These are phyloP conservation scores for Archivesica marissinica DNA, from an alignment of 1,140 invertebrate genomes.

Conservation along the genomic window DNA sequence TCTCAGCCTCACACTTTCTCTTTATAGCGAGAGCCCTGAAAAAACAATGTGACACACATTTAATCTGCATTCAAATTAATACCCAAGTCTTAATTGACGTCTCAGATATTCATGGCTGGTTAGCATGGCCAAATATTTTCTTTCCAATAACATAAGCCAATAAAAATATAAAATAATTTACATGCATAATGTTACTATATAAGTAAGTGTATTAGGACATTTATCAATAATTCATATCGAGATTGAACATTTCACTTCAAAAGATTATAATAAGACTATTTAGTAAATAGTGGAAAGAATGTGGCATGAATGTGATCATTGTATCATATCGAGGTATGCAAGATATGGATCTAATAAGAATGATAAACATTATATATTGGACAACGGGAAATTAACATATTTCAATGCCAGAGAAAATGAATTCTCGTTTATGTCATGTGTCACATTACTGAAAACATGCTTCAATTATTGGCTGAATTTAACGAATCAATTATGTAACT, in stretches of 20 bases:
- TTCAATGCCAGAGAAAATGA: too few species aligned
- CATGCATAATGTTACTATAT: constrained; percentile 8
- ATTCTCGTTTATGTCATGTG: too few species aligned
- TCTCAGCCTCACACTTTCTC: constrained; percentile 70
- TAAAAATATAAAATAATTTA: neutral
- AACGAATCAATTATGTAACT: too few species aligned
- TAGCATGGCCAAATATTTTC: neutral
- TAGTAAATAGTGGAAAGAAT: constrained; percentile 2
- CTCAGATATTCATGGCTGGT: neutral
- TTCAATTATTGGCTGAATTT: too few species aligned
- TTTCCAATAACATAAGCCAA: neutral
- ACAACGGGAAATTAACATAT: too few species aligned
- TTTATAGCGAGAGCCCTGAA: constrained; percentile 74
- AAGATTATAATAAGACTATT: neutral
- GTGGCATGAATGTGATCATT: constrained; percentile 2
- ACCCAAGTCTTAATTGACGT: constrained; percentile 8
- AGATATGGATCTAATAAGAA: constrained; percentile 16
- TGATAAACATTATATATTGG: constrained; percentile 11
- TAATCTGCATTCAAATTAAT: too few species aligned
- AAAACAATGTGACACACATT: neutral
- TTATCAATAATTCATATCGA: neutral
- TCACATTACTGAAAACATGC: too few species aligned
- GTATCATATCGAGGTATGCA: neutral
- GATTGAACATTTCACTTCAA: neutral
- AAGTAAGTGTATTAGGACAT: neutral